Evolutionary conservation across 2,888 invertebrate genomes (phyloP).

Genomic region (Torymus aiolomorphi): DNA sequence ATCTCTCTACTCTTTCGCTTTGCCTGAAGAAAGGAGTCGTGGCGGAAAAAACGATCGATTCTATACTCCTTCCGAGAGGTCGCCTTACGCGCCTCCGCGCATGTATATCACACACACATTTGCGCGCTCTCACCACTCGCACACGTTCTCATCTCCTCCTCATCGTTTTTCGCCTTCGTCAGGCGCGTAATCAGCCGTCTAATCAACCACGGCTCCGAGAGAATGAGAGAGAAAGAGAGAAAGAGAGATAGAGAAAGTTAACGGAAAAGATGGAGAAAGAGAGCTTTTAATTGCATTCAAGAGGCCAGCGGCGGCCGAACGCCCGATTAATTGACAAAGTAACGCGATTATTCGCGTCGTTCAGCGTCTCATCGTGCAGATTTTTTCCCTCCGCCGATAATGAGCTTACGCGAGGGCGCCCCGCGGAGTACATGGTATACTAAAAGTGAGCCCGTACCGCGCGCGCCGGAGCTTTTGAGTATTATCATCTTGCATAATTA

Average conservation of each 20-base stretch:
- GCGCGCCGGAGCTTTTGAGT: slow-evolving; percentile 10
- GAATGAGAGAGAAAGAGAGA: no score
- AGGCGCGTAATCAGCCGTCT: slow-evolving; percentile 1
- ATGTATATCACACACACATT: no score
- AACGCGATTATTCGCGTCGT: slow-evolving; percentile 63
- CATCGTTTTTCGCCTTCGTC: background rate
- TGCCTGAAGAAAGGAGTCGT: no score
- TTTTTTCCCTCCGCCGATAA: slow-evolving; percentile 61
- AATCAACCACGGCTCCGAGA: background rate
- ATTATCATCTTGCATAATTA: slow-evolving; percentile 43
- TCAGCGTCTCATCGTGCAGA: slow-evolving; percentile 60
- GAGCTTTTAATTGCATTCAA: slow-evolving; percentile 64
- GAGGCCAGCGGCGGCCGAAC: slow-evolving; percentile 23
- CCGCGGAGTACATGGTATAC: background rate
- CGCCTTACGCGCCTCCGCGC: no score
- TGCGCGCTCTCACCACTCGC: no score
- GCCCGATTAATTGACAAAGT: slow-evolving; percentile 65
- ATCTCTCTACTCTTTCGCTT: no score
- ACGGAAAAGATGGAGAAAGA: background rate
- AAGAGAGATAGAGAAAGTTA: no score
- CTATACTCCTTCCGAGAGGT: no score
- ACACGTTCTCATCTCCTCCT: no score
- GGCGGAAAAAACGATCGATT: no score
- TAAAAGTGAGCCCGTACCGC: background rate
- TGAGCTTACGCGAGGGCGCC: slow-evolving; percentile 41